Evolutionary conservation across 1,140 invertebrate species (phyloP).

Genomic region (Homarus americanus): DNA sequence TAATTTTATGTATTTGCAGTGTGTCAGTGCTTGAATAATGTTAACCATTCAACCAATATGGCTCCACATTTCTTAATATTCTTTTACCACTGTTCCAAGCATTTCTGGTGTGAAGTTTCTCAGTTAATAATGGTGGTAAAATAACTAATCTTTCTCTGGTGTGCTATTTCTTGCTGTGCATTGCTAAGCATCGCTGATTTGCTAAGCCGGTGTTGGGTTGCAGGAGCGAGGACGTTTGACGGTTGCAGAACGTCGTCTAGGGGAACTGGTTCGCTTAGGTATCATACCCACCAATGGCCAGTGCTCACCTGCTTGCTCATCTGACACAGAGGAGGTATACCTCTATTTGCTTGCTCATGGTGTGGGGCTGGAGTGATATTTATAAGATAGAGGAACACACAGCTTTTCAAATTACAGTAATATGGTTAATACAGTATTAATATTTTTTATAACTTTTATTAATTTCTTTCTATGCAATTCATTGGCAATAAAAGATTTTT

Average conservation of each 20-base stretch:
- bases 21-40: too few species aligned
- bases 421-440: too few species aligned
- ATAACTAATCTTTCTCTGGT: constrained; percentile 16
- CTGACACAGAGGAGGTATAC: constrained; percentile 76
- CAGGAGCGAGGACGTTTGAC: constrained; percentile 81
- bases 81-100: too few species aligned
- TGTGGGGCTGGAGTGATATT: not conserved
- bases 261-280: constrained; percentile 80
- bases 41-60: too few species aligned
- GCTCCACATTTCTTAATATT: too few species aligned
- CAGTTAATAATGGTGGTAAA: not conserved
- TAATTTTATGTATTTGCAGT: too few species aligned
- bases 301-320: constrained; percentile 75
- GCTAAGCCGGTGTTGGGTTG: constrained; percentile 58
- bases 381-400: not conserved
- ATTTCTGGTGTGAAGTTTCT: not conserved
- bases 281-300: constrained; percentile 76
- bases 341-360: constrained; percentile 58
- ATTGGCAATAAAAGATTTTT: too few species aligned
- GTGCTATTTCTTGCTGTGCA: not conserved
- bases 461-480: not conserved
- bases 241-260: constrained; percentile 82
- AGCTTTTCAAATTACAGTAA: not conserved
- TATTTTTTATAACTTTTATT: too few species aligned
- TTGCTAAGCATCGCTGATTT: constrained; percentile 1